phyloP scores from a whole-genome alignment of 2,113 vertebrate genomes.

The Hippocampus abdominalis region DNA sequence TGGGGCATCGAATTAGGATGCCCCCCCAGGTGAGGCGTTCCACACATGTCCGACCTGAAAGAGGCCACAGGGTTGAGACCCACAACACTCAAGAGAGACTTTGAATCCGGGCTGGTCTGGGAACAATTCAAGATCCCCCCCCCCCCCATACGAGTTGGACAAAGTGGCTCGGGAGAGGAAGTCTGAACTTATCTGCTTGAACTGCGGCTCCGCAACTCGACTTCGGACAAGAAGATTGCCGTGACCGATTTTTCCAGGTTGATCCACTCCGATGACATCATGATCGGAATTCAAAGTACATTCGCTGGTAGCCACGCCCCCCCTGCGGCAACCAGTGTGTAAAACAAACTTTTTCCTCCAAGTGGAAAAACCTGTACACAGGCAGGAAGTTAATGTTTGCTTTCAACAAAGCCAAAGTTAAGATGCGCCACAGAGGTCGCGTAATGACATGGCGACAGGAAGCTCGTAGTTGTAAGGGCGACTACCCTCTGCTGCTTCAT shows the following conservation, averaged over 20 bases:
- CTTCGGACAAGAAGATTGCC: background rate
- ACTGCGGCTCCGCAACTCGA: background rate
- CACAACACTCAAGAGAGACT: too few relatives aligned
- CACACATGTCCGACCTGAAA: too few relatives aligned
- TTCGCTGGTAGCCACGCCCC: background rate
- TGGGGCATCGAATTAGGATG: too few relatives aligned
- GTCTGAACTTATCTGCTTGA: too few relatives aligned
- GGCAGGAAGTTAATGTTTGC: slow-evolving; percentile 1
- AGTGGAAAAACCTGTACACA: background rate
- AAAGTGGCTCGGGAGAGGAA: too few relatives aligned
- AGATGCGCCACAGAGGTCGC: background rate
- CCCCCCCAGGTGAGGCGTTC: too few relatives aligned
- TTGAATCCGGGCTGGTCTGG: too few relatives aligned
- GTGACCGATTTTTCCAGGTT: background rate
- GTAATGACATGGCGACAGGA: background rate
- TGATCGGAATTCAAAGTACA: background rate
- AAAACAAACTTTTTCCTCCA: background rate
- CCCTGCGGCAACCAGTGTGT: background rate
- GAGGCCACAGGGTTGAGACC: too few relatives aligned
- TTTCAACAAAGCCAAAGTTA: background rate
- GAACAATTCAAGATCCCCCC: too few relatives aligned
- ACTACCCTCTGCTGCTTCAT: slow-evolving; percentile 43
- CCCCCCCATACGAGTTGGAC: too few relatives aligned
- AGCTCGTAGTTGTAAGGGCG: slow-evolving; percentile 2
- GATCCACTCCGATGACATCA: background rate